A percentile compares a stretch with the other conserved stretches of the same genome.
Evolutionary conservation across 1,140 invertebrate species (phyloP).

Genomic region (Camponotus pennsylvanicus): DNA sequence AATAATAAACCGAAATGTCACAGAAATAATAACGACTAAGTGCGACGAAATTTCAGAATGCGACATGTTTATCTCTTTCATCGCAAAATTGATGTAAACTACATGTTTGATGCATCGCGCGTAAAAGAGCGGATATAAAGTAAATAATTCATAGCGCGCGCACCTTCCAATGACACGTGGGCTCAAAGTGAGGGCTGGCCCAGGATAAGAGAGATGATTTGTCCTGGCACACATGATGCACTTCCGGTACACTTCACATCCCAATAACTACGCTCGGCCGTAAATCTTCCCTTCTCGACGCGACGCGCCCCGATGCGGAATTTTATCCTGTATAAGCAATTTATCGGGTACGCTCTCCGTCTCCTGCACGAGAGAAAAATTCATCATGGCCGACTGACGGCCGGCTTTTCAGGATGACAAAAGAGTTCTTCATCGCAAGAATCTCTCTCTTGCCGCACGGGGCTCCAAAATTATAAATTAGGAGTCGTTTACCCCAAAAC

Average conservation of each 20-base stretch:
- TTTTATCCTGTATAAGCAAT: conserved; percentile 13
- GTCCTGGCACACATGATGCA: conserved; percentile 53
- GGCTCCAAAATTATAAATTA: conserved; percentile 32
- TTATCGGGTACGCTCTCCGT: neutral
- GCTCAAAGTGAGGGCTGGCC: neutral
- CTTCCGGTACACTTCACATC: conserved; percentile 50
- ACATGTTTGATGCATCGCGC: neutral
- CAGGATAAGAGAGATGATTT: conserved; percentile 60
- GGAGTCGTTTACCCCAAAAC: neutral
- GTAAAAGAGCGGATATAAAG: neutral
- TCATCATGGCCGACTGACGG: neutral
- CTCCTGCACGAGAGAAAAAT: conserved; percentile 10
- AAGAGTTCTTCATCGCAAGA: neutral
- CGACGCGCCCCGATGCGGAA: neutral
- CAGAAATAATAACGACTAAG: neutral
- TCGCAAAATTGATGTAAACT: conserved; percentile 36
- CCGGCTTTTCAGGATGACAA: neutral
- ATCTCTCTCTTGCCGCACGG: too few relatives aligned
- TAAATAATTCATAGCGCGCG: conserved; percentile 29
- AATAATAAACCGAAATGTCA: neutral
- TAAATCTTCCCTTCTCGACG: conserved; percentile 60
- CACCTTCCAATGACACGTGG: conserved; percentile 21
- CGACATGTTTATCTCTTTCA: neutral
- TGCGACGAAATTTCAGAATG: too few relatives aligned
- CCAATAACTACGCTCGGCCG: conserved; percentile 60